A percentile compares a stretch with the other conserved stretches of the same genome.
phyloP scores from a whole-genome alignment of 2,888 invertebrate genomes.

The Lumbricus terrestris region DNA sequence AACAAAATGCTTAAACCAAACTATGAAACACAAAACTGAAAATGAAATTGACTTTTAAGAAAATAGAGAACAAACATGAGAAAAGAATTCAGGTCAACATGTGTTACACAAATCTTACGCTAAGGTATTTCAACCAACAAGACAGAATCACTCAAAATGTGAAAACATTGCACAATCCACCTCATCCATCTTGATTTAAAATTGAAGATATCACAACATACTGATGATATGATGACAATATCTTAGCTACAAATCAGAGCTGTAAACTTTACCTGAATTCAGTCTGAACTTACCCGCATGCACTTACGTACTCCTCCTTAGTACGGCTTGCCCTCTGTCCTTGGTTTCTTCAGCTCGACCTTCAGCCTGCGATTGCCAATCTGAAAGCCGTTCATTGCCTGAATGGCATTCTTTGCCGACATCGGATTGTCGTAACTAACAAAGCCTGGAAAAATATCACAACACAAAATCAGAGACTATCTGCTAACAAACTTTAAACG shows the following conservation, averaged over 20 bases:
- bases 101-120: not conserved
- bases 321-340: constrained; percentile 24
- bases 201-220: not conserved
- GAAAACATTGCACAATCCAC: not conserved
- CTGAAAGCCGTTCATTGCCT: constrained; percentile 29
- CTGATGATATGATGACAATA: not conserved
- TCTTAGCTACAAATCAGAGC: not conserved
- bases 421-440: constrained; percentile 28
- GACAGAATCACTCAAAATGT: not conserved
- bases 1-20: no score
- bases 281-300: not conserved
- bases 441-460: constrained; percentile 17
- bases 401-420: constrained; percentile 26
- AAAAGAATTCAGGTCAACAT: not conserved
- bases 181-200: not conserved
- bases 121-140: not conserved
- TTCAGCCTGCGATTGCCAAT: constrained; percentile 29
- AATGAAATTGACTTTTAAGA: no score
- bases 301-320: not conserved
- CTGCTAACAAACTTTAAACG: not conserved
- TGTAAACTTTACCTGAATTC: not conserved
- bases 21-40: no score
- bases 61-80: not conserved
- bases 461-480: not conserved
- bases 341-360: constrained; percentile 24